Conservation (phyloP, 2,113 vertebrate species). For the Takifugu bimaculatus region DNA sequence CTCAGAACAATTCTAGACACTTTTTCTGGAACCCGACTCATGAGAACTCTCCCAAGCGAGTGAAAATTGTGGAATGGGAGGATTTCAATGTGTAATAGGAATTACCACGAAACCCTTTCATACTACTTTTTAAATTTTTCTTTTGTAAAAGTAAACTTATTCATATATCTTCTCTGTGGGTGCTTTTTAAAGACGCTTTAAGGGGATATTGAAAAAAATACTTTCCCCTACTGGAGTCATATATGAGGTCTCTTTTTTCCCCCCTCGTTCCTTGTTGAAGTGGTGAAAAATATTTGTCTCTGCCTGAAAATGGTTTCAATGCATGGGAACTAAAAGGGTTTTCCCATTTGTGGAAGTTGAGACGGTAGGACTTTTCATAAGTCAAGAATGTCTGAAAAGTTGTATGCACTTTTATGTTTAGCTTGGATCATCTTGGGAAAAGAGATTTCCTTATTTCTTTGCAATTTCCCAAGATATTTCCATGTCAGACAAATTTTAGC, state of each 20-base stretch:
- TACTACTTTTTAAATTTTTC: too few species aligned
- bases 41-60: too few species aligned
- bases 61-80: too few species aligned
- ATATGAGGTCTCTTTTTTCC: background rate
- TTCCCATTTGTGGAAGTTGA: conserved; percentile 33
- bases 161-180: too few species aligned
- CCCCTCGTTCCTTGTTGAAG: background rate
- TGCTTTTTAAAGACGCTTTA: too few species aligned
- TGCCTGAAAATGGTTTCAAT: conserved; percentile 11
- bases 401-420: conserved; percentile 21
- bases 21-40: background rate
- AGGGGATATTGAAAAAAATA: too few species aligned
- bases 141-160: too few species aligned
- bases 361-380: conserved; percentile 11
- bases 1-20: background rate
- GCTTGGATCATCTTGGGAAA: too few species aligned
- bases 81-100: too few species aligned
- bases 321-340: conserved; percentile 36
- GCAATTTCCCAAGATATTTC: conserved; percentile 10
- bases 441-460: background rate
- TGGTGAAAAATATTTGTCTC: background rate
- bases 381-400: conserved; percentile 15
- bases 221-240: too few species aligned
- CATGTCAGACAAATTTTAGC: background rate
- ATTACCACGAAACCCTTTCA: too few species aligned